These are phyloP conservation scores for Terrapene triunguis DNA, from an alignment of 2,113 vertebrate species.

Conservation along the genomic window DNA sequence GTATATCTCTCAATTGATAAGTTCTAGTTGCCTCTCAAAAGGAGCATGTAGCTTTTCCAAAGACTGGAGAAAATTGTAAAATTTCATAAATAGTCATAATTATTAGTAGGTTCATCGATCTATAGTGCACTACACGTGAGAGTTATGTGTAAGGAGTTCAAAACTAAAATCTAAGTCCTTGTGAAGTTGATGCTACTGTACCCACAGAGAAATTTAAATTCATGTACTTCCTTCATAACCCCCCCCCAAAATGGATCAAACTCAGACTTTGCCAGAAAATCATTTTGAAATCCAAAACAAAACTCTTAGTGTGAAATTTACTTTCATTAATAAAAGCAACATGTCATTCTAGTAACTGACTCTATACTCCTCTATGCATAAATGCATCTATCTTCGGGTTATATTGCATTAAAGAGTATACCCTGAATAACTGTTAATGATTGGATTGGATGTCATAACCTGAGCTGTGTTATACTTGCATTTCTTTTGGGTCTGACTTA, in stretches of 20 bases:
- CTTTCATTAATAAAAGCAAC: slow-evolving; percentile 25
- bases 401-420: not conserved
- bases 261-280: slow-evolving; percentile 52
- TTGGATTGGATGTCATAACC: not conserved
- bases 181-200: slow-evolving; percentile 34
- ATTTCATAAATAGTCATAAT: slow-evolving; percentile 6
- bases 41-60: not conserved
- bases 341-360: not conserved
- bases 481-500: not conserved
- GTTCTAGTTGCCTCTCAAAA: not conserved
- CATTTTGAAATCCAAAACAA: slow-evolving; percentile 43
- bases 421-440: not conserved
- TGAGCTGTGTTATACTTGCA: not conserved
- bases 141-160: slow-evolving; percentile 47
- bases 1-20: not conserved
- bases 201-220: slow-evolving; percentile 58
- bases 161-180: slow-evolving; percentile 28
- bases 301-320: slow-evolving; percentile 53
- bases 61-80: not conserved
- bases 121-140: slow-evolving; percentile 31
- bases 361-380: not conserved
- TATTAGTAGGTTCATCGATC: slow-evolving; percentile 7
- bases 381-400: not conserved
- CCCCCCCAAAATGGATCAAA: not conserved
- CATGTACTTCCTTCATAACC: slow-evolving; percentile 53